phyloP scores from a whole-genome alignment of 2,797 vertebrate genomes.

The Coregonus sp. region DNA sequence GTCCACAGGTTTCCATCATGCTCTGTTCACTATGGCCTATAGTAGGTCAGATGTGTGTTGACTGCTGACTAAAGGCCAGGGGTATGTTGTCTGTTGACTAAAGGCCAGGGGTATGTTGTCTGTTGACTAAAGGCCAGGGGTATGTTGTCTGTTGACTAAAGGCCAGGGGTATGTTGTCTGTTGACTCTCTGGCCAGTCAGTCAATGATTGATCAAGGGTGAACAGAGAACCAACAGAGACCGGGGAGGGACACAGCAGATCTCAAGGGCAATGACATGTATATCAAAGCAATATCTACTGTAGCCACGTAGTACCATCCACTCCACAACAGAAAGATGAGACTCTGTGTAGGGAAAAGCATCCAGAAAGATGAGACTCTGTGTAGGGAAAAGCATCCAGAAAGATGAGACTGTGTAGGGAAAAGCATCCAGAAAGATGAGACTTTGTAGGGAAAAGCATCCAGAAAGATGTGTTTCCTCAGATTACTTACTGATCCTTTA shows the following conservation, averaged over 20 bases:
- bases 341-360: background rate
- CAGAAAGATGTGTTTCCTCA: slow-evolving; percentile 9
- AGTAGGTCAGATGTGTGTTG: too few relatives aligned
- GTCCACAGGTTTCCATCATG: background rate
- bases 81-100: too few relatives aligned
- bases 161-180: too few relatives aligned
- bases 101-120: background rate
- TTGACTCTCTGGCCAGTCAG: background rate
- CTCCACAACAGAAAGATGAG: background rate
- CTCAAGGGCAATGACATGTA: background rate
- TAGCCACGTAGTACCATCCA: too few relatives aligned
- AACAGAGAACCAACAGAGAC: background rate
- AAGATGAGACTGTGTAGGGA: slow-evolving; percentile 7
- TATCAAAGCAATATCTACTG: too few relatives aligned
- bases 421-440: background rate
- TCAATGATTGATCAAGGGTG: background rate
- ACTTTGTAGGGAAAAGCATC: background rate
- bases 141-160: background rate
- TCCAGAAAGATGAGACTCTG: slow-evolving; percentile 4
- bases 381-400: background rate
- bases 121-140: background rate
- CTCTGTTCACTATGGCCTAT: background rate
- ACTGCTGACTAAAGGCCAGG: too few relatives aligned
- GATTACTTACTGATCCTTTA: background rate
- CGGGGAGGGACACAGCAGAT: background rate